A percentile compares a stretch with the other conserved stretches of the same genome.
These are phyloP conservation scores for Pachydiplax longipennis DNA, from an alignment of 2,888 invertebrate genomes.

Conservation along the genomic window DNA sequence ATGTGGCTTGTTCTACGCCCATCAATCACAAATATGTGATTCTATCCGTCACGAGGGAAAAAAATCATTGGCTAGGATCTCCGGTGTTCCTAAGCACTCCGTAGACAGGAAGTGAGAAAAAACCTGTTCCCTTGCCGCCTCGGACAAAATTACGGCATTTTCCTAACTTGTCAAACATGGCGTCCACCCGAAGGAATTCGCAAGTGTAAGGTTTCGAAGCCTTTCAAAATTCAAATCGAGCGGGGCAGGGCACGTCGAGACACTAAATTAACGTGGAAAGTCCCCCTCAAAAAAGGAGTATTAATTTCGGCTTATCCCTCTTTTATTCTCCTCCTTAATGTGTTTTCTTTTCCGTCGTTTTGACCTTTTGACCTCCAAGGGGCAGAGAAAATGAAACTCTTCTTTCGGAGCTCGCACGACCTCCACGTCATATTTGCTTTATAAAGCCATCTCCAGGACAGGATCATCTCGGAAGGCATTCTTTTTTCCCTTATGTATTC, in stretches of 20 bases:
- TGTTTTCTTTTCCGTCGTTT: neutral
- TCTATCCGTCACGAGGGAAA: neutral
- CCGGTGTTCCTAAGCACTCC: neutral
- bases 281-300: neutral
- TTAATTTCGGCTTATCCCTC: neutral
- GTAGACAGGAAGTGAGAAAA: neutral
- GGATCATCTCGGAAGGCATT: neutral
- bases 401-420: neutral
- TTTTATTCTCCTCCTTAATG: neutral
- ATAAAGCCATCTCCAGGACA: neutral
- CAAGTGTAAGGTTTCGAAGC: neutral
- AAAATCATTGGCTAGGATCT: neutral
- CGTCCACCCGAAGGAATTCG: neutral
- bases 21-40: neutral
- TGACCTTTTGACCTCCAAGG: neutral
- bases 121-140: neutral
- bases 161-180: neutral
- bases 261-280: neutral
- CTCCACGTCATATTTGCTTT: neutral
- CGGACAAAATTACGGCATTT: neutral
- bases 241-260: neutral
- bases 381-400: neutral
- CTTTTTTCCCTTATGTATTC: neutral
- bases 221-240: slow-evolving; percentile 1
- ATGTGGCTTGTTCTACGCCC: neutral